A percentile compares a stretch with the other conserved stretches of the same genome.
Evolutionary conservation across 2,888 invertebrate species (phyloP).

Genomic region (Boloria selene): DNA sequence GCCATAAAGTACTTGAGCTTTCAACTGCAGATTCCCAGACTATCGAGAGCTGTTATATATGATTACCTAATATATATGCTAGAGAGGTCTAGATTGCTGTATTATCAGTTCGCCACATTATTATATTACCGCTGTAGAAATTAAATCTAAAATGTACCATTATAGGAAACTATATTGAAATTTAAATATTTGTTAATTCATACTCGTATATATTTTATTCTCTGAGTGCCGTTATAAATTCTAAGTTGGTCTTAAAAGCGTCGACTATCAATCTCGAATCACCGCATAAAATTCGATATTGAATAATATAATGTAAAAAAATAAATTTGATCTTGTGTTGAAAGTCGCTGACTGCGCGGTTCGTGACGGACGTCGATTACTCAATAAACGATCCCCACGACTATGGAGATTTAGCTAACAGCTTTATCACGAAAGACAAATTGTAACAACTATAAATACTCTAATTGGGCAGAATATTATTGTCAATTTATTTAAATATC

Average conservation of each 20-base stretch:
- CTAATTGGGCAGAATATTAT: constrained; percentile 28
- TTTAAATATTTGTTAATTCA: no score
- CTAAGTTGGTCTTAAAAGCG: no score
- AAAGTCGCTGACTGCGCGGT: constrained; percentile 26
- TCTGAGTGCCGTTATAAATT: no score
- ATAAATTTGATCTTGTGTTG: constrained; percentile 23
- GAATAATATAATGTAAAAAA: constrained; percentile 13
- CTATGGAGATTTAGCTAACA: constrained; percentile 65
- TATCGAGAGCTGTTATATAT: constrained; percentile 58
- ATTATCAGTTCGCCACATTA: constrained; percentile 49
- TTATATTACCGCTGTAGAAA: no score
- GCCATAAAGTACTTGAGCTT: constrained; percentile 47
- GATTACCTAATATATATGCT: constrained; percentile 62
- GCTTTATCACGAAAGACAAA: constrained; percentile 55
- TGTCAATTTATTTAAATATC: constrained; percentile 13
- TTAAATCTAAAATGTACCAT: no score
- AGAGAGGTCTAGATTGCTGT: constrained; percentile 63
- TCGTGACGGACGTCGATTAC: constrained; percentile 35
- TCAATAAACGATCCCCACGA: constrained; percentile 55
- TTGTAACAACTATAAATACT: constrained; percentile 29
- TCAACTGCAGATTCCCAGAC: constrained; percentile 50
- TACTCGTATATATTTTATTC: no score
- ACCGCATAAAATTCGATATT: not conserved
- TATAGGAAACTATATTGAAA: no score
- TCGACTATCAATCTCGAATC: not conserved